phyloP scores from a whole-genome alignment of 2,888 invertebrate genomes.

The Napeogenes sylphis region DNA sequence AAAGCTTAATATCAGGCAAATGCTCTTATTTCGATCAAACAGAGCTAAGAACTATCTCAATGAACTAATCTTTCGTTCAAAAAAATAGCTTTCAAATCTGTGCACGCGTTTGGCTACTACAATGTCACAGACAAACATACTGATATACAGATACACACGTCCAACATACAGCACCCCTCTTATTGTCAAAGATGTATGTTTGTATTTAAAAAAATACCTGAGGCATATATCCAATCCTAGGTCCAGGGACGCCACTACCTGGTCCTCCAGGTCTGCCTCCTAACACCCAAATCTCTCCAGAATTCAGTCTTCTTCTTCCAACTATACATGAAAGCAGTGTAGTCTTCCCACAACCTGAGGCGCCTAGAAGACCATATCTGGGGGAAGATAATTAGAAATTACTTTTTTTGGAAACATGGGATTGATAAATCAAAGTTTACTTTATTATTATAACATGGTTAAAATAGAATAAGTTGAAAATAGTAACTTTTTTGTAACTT shows the following conservation, averaged over 20 bases:
- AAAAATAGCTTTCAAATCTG: too few relatives aligned
- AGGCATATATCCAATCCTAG: constrained; percentile 94
- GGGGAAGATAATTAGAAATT: constrained; percentile 33
- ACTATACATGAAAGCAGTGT: constrained; percentile 92
- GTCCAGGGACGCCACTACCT: constrained; percentile 92
- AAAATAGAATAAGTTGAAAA: too few relatives aligned
- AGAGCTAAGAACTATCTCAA: too few relatives aligned
- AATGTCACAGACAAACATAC: too few relatives aligned
- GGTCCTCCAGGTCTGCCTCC: constrained; percentile 89
- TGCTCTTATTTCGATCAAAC: too few relatives aligned
- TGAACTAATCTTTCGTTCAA: too few relatives aligned
- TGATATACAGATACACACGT: too few relatives aligned
- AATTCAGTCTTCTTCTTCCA: constrained; percentile 86
- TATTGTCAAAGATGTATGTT: neutral
- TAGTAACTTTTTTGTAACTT: too few relatives aligned
- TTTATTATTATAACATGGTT: too few relatives aligned
- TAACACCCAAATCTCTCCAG: constrained; percentile 90
- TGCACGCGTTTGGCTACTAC: too few relatives aligned
- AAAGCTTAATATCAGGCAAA: too few relatives aligned
- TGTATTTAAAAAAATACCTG: constrained; percentile 74
- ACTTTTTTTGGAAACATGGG: neutral
- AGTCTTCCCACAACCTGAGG: constrained; percentile 94
- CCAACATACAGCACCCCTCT: too few relatives aligned
- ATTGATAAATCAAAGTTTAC: neutral
- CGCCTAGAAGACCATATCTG: constrained; percentile 92